A percentile compares a stretch with the other conserved stretches of the same genome.
phyloP scores from a whole-genome alignment of 2,113 vertebrate species.

The Serinus canaria region DNA sequence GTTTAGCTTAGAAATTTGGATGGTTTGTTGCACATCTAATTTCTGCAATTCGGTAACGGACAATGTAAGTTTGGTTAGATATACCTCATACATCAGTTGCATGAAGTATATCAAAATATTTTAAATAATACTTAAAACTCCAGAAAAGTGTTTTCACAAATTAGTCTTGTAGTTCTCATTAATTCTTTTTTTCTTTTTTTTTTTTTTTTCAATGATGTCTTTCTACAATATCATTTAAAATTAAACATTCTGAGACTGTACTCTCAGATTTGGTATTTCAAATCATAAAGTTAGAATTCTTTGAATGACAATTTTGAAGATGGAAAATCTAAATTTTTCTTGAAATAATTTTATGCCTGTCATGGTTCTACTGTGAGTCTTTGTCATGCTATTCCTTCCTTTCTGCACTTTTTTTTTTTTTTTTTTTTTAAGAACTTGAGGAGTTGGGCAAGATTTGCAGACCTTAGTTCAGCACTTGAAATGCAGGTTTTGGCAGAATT shows the following conservation, averaged over 20 bases:
- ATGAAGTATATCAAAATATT: neutral
- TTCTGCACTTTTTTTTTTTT: neutral
- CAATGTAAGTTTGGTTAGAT: neutral
- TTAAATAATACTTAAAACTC: neutral
- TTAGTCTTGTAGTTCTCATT: neutral
- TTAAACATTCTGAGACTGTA: neutral
- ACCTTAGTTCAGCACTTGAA: neutral
- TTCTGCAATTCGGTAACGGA: neutral
- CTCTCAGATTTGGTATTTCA: neutral
- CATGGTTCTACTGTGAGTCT: neutral
- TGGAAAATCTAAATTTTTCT: neutral
- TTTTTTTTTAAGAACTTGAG: neutral
- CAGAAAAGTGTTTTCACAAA: neutral
- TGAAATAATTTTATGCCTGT: neutral
- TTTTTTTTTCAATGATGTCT: neutral
- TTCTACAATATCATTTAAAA: neutral
- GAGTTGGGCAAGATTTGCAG: neutral
- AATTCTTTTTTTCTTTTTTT: neutral
- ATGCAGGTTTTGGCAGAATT: neutral
- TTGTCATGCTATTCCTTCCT: neutral
- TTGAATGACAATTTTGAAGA: neutral
- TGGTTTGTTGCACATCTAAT: neutral
- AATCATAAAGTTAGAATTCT: neutral
- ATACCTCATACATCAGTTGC: neutral
- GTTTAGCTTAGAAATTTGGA: neutral